Evolutionary conservation across 2,113 vertebrate species (phyloP).

Genomic region (Cromileptes altivelis): DNA sequence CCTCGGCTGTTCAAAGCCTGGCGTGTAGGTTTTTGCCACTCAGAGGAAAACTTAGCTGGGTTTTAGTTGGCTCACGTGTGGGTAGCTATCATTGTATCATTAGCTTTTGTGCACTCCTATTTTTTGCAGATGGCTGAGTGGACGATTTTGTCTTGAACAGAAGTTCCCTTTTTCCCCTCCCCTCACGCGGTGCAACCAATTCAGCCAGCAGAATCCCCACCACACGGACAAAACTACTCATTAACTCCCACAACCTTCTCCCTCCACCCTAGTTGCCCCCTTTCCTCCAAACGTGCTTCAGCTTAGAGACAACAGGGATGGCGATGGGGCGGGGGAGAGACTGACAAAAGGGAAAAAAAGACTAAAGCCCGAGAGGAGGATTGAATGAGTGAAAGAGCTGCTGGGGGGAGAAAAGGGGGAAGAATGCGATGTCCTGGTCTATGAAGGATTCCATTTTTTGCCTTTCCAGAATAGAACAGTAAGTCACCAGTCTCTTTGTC

Average conservation of each 20-base stretch:
- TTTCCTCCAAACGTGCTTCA: constrained; percentile 57
- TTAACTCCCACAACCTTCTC: constrained; percentile 66
- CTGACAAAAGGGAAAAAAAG: constrained; percentile 66
- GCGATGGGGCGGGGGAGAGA: constrained; percentile 47
- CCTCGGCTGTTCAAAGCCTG: constrained; percentile 46
- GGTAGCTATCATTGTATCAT: constrained; percentile 63
- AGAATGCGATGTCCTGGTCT: constrained; percentile 76
- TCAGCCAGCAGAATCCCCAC: constrained; percentile 57
- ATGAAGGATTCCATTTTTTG: constrained; percentile 80
- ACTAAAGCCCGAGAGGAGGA: constrained; percentile 72
- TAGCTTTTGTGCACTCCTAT: constrained; percentile 53
- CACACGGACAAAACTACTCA: constrained; percentile 71
- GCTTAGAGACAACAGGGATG: constrained; percentile 70
- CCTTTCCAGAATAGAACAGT: constrained; percentile 81
- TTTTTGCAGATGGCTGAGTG: constrained; percentile 41
- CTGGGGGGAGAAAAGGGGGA: constrained; percentile 63
- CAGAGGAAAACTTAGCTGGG: constrained; percentile 47
- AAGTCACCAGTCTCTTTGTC: constrained; percentile 83
- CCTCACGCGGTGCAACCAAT: constrained; percentile 49
- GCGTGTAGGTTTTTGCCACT: constrained; percentile 66
- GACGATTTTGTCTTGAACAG: constrained; percentile 35
- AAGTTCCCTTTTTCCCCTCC: constrained; percentile 30
- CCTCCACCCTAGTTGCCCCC: constrained; percentile 33
- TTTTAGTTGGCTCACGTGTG: constrained; percentile 50
- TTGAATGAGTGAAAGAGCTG: constrained; percentile 79